Base-by-base conservation (phyloP, 2,113 vertebrate genomes). In the Leptocoma aspasia region DNA sequence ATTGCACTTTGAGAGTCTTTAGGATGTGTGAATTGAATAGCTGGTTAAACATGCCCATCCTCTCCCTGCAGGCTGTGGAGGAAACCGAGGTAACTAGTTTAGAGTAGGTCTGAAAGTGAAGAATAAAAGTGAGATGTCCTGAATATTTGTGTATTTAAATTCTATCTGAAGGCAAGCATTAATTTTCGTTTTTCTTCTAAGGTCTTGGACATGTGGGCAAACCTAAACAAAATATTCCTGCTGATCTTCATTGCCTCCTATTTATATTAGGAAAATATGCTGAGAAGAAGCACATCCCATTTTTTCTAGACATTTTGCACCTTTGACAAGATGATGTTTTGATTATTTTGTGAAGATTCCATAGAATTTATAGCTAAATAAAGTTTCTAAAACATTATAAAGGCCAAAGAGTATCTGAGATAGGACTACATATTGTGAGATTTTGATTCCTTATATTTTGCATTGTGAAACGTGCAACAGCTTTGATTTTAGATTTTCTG, bases 401-500 rank as follows among this genome's bases (percentile, higher is more conserved):
- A 50, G 16, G 13, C 27, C 33, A 52, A 81, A 76, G 49, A 45
- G 26, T 63, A 72, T 78, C 49, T 72, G n/a, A 91, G 31, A 30
- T 68, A 61, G 59, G 30, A 65, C 30, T 65, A 6, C 27, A 50
- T 44, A n/a, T 69, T 45, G 19, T 52, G 53, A 91, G 47, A 69
- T 83, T 81, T 79, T 68, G 33, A 42, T 77, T 87, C 18, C 27
- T 65, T 69, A 4, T 87, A 64, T 72, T 92, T 87, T 82, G 41
- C 13, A 7, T 61, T 49, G 35, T 71, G 69, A 84, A 78, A 79
- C 0, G 1, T 45, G 35, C 19, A 57, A 52, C 39, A 83, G 47
- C 77, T 88, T 93, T 94, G 49, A 72, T 91, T 94, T 94, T 80
- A 81, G 63, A 52, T 82, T 82, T 95, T 77, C 30, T 89, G 72